These are phyloP conservation scores for Triplophysa yarkandensis DNA, from an alignment of 2,797 vertebrate species.

Conservation along the genomic window DNA sequence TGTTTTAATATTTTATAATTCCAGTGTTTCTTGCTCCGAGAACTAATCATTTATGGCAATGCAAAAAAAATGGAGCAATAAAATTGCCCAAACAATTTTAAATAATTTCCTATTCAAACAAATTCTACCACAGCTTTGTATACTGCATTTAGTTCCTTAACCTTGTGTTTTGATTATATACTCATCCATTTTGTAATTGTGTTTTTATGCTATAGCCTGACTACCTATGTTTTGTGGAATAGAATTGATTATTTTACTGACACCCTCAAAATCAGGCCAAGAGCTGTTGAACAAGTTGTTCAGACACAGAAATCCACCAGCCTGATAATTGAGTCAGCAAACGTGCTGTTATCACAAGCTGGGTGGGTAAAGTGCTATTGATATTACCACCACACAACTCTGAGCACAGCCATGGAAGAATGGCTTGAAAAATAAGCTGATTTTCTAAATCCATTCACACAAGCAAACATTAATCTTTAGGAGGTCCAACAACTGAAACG, in stretches of 20 bases:
- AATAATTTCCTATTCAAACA: too few relatives aligned
- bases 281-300: background rate
- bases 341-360: background rate
- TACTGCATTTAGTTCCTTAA: too few relatives aligned
- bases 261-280: background rate
- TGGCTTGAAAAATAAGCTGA: background rate
- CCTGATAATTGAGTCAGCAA: constrained; percentile 13
- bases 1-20: too few relatives aligned
- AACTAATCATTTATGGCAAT: too few relatives aligned
- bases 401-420: background rate
- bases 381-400: background rate
- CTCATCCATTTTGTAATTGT: too few relatives aligned
- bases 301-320: constrained; percentile 6
- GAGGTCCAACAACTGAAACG: background rate
- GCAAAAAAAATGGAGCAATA: too few relatives aligned
- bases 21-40: too few relatives aligned
- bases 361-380: background rate
- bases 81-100: too few relatives aligned
- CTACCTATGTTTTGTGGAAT: background rate
- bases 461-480: background rate
- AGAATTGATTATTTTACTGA: background rate
- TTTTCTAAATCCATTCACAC: constrained; percentile 8
- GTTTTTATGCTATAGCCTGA: too few relatives aligned
- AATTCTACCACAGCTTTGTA: too few relatives aligned
- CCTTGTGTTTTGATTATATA: too few relatives aligned